Evolutionary conservation across 2,113 vertebrate species (phyloP).

Genomic region (Brachirus orientalis): DNA sequence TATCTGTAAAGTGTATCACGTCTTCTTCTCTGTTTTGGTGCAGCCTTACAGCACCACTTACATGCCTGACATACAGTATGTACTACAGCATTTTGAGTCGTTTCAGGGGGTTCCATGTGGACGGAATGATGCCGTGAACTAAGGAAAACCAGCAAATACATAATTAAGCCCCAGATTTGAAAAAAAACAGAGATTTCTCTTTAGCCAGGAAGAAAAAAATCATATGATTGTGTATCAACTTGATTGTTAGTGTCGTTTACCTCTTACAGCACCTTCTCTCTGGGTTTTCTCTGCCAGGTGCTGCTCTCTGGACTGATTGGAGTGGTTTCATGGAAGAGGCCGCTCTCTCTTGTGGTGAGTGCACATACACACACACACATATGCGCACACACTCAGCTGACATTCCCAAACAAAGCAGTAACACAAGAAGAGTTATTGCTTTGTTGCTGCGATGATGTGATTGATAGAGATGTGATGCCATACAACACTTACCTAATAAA

Average conservation of each 20-base stretch:
- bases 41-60: no score
- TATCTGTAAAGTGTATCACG: no score
- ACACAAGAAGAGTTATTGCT: conserved; percentile 12
- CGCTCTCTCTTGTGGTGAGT: conserved; percentile 97
- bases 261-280: conserved; percentile 35
- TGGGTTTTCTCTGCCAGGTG: conserved; percentile 83
- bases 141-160: no score
- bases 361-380: conserved; percentile 18
- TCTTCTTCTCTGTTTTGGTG: no score
- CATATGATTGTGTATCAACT: neutral
- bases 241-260: conserved; percentile 10
- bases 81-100: no score
- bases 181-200: no score
- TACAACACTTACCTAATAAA: neutral
- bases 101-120: no score
- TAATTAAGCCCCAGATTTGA: no score
- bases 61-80: no score
- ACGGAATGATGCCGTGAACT: no score
- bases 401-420: conserved; percentile 31
- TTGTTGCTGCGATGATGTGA: conserved; percentile 8
- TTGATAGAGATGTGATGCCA: neutral
- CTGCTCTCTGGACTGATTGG: conserved; percentile 96
- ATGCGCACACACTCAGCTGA: conserved; percentile 31
- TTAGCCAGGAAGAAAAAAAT: no score
- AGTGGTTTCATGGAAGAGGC: conserved; percentile 98